These are phyloP conservation scores for Catocala sponsa DNA, from an alignment of 2,888 invertebrate genomes.

Conservation along the genomic window DNA sequence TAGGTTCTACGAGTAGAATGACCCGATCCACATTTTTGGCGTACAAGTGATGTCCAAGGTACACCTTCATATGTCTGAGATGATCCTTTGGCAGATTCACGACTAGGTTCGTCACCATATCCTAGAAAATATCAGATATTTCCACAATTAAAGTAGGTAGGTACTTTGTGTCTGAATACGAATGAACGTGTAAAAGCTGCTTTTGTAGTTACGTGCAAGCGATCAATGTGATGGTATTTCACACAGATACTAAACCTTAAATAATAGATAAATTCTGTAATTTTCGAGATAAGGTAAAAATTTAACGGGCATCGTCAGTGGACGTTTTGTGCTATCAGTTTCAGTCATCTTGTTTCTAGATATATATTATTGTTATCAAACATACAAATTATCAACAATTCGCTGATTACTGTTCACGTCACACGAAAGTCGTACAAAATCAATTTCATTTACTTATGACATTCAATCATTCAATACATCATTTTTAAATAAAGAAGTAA, in stretches of 20 bases:
- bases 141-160: too few species aligned
- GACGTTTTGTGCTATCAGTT: slow-evolving; percentile 75
- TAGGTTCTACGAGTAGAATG: slow-evolving; percentile 86
- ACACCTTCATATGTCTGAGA: slow-evolving; percentile 89
- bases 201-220: too few species aligned
- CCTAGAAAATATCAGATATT: slow-evolving; percentile 67
- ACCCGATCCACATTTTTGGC: slow-evolving; percentile 86
- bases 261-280: slow-evolving; percentile 89
- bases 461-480: too few species aligned
- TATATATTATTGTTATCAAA: background rate
- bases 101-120: slow-evolving; percentile 88
- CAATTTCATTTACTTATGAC: too few species aligned
- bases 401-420: too few species aligned
- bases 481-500: too few species aligned
- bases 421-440: too few species aligned
- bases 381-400: too few species aligned
- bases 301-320: slow-evolving; percentile 76
- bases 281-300: slow-evolving; percentile 90
- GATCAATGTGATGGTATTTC: too few species aligned
- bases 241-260: slow-evolving; percentile 78
- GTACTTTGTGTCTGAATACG: too few species aligned
- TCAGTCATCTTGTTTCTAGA: slow-evolving; percentile 71
- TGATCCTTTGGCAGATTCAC: slow-evolving; percentile 89
- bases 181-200: too few species aligned
- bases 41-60: slow-evolving; percentile 80